phyloP scores from a whole-genome alignment of 1,140 invertebrate species.

The Apis laboriosa region DNA sequence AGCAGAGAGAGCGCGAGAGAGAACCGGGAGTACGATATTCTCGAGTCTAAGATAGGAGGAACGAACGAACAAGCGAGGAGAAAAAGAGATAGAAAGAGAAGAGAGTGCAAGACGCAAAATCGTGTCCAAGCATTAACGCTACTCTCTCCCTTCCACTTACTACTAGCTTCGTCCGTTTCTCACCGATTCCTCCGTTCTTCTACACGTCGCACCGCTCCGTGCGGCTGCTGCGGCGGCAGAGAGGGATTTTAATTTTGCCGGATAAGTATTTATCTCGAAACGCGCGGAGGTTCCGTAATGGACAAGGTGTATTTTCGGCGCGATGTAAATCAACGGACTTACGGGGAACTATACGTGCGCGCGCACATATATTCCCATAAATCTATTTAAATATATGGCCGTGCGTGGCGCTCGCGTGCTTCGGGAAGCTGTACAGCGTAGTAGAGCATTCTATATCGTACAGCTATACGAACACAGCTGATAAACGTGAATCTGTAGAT shows the following conservation, averaged over 20 bases:
- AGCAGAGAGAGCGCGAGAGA: neutral
- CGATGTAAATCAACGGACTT: slow-evolving; percentile 43
- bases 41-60: slow-evolving; percentile 35
- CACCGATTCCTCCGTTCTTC: slow-evolving; percentile 23
- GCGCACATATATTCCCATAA: slow-evolving; percentile 29
- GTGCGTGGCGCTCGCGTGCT: neutral
- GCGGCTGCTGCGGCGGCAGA: neutral
- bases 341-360: slow-evolving; percentile 6
- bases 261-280: slow-evolving; percentile 46
- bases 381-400: slow-evolving; percentile 43
- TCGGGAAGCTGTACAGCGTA: too few relatives aligned
- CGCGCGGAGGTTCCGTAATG: slow-evolving; percentile 33
- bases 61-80: neutral
- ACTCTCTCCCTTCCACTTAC: slow-evolving; percentile 8
- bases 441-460: neutral
- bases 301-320: slow-evolving; percentile 48
- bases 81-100: slow-evolving; percentile 4
- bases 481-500: slow-evolving; percentile 23
- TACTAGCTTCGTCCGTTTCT: slow-evolving; percentile 15
- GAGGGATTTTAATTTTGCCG: slow-evolving; percentile 43
- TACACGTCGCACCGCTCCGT: neutral
- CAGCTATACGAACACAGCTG: neutral
- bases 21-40: slow-evolving; percentile 6
- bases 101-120: slow-evolving; percentile 21
- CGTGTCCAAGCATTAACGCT: slow-evolving; percentile 44